A percentile compares a stretch with the other conserved stretches of the same genome.
phyloP scores from a whole-genome alignment of 2,797 vertebrate species.

The Girardinus metallicus region DNA sequence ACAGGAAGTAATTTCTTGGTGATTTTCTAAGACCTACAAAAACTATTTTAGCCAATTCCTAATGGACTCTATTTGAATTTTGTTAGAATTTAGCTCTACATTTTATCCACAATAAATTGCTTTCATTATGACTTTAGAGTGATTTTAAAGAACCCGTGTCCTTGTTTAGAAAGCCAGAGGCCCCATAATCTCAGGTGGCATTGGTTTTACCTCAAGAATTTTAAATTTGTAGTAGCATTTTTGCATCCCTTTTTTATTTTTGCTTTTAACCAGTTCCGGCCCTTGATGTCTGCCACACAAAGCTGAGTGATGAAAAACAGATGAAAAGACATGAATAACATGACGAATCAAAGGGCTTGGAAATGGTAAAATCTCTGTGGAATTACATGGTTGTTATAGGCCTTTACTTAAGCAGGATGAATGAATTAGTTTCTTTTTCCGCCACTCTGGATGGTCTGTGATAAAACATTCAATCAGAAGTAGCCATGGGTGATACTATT shows the following conservation, averaged over 20 bases:
- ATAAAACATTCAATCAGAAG: slow-evolving; percentile 80
- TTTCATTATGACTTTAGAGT: neutral
- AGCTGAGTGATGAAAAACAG: slow-evolving; percentile 46
- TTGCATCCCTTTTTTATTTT: neutral
- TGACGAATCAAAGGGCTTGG: slow-evolving; percentile 77
- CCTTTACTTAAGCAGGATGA: slow-evolving; percentile 79
- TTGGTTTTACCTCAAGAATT: neutral
- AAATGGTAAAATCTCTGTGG: slow-evolving; percentile 74
- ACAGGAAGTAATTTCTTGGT: neutral
- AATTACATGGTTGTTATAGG: slow-evolving; percentile 80
- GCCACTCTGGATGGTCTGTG: slow-evolving; percentile 78
- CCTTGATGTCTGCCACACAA: slow-evolving; percentile 53
- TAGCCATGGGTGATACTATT: slow-evolving; percentile 81
- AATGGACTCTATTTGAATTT: neutral
- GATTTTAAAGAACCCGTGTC: neutral
- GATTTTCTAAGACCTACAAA: neutral
- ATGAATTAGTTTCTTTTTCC: slow-evolving; percentile 81
- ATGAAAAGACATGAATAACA: slow-evolving; percentile 77
- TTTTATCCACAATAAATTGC: neutral
- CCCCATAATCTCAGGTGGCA: neutral
- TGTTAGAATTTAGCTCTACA: neutral
- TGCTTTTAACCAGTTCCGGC: neutral
- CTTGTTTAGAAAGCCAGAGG: neutral
- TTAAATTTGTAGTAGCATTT: neutral
- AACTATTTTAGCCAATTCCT: neutral